Evolutionary conservation across 2,888 invertebrate species (phyloP).

Genomic region (Monochamus alternatus): DNA sequence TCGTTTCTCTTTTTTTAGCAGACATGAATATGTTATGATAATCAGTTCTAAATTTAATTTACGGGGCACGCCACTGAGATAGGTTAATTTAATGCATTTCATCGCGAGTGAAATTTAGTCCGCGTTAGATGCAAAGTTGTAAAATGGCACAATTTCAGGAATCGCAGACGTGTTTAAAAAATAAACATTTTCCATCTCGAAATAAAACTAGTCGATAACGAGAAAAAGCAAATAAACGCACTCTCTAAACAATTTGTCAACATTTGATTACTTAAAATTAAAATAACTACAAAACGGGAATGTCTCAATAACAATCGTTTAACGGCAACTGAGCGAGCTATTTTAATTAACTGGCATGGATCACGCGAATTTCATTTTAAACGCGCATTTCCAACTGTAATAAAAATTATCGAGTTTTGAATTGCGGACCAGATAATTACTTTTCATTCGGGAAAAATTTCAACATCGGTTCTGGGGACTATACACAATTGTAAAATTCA

Average conservation of each 20-base stretch:
- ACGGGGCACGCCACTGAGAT: too few species aligned
- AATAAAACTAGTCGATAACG: background rate
- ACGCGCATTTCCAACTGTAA: background rate
- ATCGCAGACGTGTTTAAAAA: too few species aligned
- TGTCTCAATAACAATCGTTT: constrained; percentile 7
- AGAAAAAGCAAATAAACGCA: background rate
- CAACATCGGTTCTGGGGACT: too few species aligned
- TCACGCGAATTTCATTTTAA: background rate
- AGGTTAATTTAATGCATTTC: too few species aligned
- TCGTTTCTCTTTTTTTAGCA: too few species aligned
- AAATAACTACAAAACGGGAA: background rate
- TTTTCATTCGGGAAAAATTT: too few species aligned
- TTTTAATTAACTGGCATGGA: background rate
- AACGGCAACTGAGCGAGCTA: background rate
- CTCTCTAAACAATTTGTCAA: background rate
- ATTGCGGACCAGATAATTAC: background rate
- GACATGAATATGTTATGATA: too few species aligned
- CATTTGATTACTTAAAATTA: background rate
- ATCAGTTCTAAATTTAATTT: too few species aligned
- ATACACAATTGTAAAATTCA: too few species aligned
- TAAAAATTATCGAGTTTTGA: background rate
- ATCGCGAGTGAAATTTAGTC: too few species aligned
- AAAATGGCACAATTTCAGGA: too few species aligned
- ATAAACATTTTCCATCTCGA: background rate
- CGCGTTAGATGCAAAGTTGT: too few species aligned